phyloP scores from a whole-genome alignment of 2,888 invertebrate genomes.

The Cecidostiba fungosa region DNA sequence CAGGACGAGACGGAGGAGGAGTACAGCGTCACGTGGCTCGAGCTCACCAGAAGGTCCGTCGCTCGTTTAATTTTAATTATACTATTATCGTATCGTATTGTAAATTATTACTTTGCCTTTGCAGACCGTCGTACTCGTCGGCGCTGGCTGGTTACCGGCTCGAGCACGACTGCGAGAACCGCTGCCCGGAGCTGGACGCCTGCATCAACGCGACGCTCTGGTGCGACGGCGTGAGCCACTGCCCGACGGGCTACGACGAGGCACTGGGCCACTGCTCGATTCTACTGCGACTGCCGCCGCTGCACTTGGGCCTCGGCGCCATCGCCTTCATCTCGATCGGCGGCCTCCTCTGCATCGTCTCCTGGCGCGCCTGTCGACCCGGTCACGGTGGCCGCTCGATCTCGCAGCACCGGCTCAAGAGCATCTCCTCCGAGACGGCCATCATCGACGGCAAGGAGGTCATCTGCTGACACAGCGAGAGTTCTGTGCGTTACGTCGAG shows the following conservation, averaged over 20 bases:
- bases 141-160: slow-evolving; percentile 83
- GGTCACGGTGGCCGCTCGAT: slow-evolving; percentile 88
- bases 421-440: slow-evolving; percentile 90
- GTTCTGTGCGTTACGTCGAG: slow-evolving; percentile 96
- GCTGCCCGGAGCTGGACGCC: slow-evolving; percentile 79
- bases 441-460: slow-evolving; percentile 93
- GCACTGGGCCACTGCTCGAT: slow-evolving; percentile 90
- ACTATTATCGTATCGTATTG: too few relatives aligned
- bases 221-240: slow-evolving; percentile 81
- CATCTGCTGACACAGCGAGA: slow-evolving; percentile 97
- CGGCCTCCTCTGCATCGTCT: slow-evolving; percentile 74
- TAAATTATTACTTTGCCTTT: too few relatives aligned
- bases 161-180: slow-evolving; percentile 83
- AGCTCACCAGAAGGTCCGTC: slow-evolving; percentile 86
- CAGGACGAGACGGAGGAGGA: slow-evolving; percentile 84
- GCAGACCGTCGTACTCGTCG: slow-evolving; percentile 73
- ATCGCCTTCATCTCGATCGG: slow-evolving; percentile 78
- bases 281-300: slow-evolving; percentile 88
- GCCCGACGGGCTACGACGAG: slow-evolving; percentile 85
- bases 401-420: slow-evolving; percentile 89
- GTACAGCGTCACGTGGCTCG: slow-evolving; percentile 91
- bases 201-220: slow-evolving; percentile 79
- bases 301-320: slow-evolving; percentile 84
- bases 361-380: slow-evolving; percentile 82
- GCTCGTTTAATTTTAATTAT: too few relatives aligned